Percentiles rank a stretch among this genome's conserved stretches.
phyloP scores from a whole-genome alignment of 2,113 vertebrate genomes.

The Xenus cinereus region DNA sequence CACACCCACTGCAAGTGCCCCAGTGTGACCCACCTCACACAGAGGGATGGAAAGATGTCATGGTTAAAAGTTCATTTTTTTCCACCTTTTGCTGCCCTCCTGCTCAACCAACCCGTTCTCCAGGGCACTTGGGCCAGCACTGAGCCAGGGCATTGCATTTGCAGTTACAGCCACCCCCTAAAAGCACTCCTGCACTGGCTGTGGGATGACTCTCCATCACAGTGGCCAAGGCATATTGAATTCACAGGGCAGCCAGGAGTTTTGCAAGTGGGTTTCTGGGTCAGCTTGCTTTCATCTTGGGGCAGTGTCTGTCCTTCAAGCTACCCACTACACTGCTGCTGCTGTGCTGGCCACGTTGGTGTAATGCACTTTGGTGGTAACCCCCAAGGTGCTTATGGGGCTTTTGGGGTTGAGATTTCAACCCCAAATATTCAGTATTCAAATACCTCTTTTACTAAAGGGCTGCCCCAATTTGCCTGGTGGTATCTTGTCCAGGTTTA shows the following conservation, averaged over 20 bases:
- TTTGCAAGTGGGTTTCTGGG: neutral
- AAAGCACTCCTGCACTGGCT: neutral
- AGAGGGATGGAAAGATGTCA: neutral
- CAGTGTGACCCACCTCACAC: neutral
- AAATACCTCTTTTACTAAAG: neutral
- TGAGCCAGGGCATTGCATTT: rapidly evolving
- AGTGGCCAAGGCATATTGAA: too few relatives aligned
- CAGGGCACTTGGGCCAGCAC: neutral
- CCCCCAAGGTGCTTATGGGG: neutral
- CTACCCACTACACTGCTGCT: too few relatives aligned
- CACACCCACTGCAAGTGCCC: neutral
- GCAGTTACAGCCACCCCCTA: neutral
- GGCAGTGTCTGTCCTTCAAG: neutral
- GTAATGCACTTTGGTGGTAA: neutral
- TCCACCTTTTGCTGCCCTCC: neutral
- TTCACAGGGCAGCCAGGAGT: neutral
- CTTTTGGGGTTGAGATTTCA: neutral
- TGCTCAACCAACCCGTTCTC: neutral
- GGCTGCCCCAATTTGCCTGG: neutral
- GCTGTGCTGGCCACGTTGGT: neutral
- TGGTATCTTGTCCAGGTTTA: neutral
- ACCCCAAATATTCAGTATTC: neutral
- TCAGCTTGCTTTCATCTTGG: neutral
- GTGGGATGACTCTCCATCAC: neutral
- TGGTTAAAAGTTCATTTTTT: neutral